Evolutionary conservation across 35 echinoderm and acorn worm genomes (phyloP).

Genomic region (Amphiura filiformis): DNA sequence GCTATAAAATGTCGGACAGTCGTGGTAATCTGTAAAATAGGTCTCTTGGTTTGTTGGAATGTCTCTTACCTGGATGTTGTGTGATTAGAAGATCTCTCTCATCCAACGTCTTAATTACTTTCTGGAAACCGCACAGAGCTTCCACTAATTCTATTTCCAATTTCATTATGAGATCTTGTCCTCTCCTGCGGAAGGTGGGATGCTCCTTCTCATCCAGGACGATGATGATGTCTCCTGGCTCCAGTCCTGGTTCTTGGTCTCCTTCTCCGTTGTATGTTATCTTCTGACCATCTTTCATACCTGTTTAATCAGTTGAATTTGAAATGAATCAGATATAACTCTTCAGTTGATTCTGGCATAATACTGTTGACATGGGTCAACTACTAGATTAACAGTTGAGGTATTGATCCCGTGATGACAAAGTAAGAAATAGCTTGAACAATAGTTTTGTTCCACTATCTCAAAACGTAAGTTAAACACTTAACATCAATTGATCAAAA

Average conservation of each 20-base stretch:
- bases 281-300: slow-evolving; percentile 97
- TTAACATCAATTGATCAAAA: too few relatives aligned
- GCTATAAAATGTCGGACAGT: too few relatives aligned
- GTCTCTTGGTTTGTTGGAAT: too few relatives aligned
- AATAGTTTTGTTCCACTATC: too few relatives aligned
- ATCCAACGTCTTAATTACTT: slow-evolving; percentile 76
- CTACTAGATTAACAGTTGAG: too few relatives aligned
- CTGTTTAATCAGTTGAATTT: slow-evolving; percentile 29
- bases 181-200: slow-evolving; percentile 31
- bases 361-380: too few relatives aligned
- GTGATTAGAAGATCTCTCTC: slow-evolving; percentile 68
- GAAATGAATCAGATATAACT: too few relatives aligned
- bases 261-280: slow-evolving; percentile 86
- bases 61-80: slow-evolving; percentile 64
- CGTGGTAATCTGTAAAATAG: too few relatives aligned
- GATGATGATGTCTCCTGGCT: slow-evolving; percentile 95
- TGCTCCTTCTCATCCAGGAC: slow-evolving; percentile 91
- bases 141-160: slow-evolving; percentile 83
- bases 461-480: too few relatives aligned
- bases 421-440: too few relatives aligned
- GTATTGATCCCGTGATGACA: too few relatives aligned
- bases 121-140: slow-evolving; percentile 87
- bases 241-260: slow-evolving; percentile 89
- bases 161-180: slow-evolving; percentile 62
- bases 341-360: too few relatives aligned